These are phyloP conservation scores for Solen grandis DNA, from an alignment of 1,140 invertebrate species.

Conservation along the genomic window DNA sequence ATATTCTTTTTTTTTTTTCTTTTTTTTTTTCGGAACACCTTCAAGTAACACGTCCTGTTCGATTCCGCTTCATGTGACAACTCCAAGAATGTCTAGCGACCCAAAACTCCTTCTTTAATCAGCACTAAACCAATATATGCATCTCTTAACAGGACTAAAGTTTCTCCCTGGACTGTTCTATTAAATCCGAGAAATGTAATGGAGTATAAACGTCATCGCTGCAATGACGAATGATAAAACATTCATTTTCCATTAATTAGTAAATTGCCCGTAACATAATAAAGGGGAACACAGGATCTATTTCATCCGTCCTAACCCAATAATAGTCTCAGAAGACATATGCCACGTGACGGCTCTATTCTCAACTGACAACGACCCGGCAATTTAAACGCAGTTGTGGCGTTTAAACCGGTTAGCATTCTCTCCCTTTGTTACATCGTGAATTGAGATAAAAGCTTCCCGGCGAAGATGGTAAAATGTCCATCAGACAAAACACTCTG, in stretches of 20 bases:
- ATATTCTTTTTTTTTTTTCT: no score
- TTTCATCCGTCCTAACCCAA: constrained; percentile 50
- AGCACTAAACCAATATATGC: constrained; percentile 38
- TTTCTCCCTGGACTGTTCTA: constrained; percentile 34
- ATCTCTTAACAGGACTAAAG: not conserved
- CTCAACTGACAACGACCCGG: not conserved
- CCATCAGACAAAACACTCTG: no score
- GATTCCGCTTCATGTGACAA: no score
- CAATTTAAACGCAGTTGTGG: not conserved
- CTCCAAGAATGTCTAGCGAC: no score
- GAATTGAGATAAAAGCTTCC: no score
- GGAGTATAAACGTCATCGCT: constrained; percentile 25
- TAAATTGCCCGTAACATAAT: constrained; percentile 57
- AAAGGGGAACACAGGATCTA: constrained; percentile 44
- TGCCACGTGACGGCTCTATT: constrained; percentile 1
- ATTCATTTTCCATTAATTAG: constrained; percentile 61
- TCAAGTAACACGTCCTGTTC: no score
- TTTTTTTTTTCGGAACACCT: no score
- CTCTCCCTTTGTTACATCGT: constrained; percentile 25
- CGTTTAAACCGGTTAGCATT: not conserved
- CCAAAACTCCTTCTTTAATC: constrained; percentile 14
- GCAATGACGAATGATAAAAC: constrained; percentile 51
- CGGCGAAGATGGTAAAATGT: no score
- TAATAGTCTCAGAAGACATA: constrained; percentile 49
- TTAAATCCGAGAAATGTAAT: constrained; percentile 55